Evolutionary conservation across 2,113 vertebrate species (phyloP).

Genomic region (Notarius lentiginosus): DNA sequence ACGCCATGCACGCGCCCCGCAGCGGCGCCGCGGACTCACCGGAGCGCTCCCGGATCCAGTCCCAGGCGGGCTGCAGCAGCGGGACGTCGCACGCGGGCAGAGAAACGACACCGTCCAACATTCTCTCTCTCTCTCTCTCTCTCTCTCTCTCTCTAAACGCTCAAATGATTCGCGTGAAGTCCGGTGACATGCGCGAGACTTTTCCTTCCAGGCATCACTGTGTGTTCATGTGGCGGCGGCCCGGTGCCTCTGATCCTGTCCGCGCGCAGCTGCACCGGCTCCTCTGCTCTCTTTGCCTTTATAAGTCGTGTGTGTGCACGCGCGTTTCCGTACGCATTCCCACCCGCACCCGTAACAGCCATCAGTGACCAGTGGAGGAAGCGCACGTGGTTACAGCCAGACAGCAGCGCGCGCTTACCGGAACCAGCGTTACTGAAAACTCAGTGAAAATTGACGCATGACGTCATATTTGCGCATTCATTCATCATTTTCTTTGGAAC

Average conservation of each 20-base stretch:
- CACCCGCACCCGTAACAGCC: too few species aligned
- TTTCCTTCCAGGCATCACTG: not conserved
- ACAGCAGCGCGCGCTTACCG: too few species aligned
- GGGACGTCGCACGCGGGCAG: not conserved
- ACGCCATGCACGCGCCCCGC: conserved; percentile 58
- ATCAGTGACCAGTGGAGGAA: too few species aligned
- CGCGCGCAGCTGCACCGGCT: not conserved
- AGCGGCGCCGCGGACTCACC: conserved; percentile 55
- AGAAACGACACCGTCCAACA: not conserved
- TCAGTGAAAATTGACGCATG: not conserved
- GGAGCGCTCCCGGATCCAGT: conserved; percentile 44
- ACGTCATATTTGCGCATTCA: not conserved
- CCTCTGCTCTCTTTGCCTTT: not conserved
- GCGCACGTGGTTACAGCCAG: too few species aligned
- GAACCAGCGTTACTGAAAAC: too few species aligned
- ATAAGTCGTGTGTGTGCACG: not conserved
- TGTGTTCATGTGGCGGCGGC: too few species aligned
- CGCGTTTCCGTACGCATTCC: too few species aligned
- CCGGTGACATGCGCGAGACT: not conserved
- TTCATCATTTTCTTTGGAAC: too few species aligned
- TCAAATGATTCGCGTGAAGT: not conserved
- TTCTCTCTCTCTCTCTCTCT: not conserved
- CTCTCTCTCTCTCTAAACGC: not conserved
- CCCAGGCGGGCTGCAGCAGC: conserved; percentile 69
- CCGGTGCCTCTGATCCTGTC: not conserved